Percentiles rank a stretch among this genome's conserved stretches.
Conservation (phyloP, 2,888 invertebrate genomes). For the Colostygia pectinataria region DNA sequence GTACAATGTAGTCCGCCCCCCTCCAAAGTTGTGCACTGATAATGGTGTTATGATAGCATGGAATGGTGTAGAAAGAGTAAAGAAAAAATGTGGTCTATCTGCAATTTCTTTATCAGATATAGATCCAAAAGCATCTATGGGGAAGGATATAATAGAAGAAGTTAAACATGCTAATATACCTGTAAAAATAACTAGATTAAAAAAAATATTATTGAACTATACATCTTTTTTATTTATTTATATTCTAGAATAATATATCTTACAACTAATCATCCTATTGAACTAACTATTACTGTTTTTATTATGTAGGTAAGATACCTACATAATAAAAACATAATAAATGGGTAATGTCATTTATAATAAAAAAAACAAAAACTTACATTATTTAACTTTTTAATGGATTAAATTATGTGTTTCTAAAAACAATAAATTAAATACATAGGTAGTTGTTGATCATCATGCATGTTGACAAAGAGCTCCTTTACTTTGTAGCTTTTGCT, state of each 20-base stretch:
- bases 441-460: slow-evolving; percentile 49
- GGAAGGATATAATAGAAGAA: slow-evolving; percentile 81
- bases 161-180: slow-evolving; percentile 81
- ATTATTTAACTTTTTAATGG: slow-evolving; percentile 41
- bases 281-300: no score
- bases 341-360: no score
- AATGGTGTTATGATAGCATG: slow-evolving; percentile 99
- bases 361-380: slow-evolving; percentile 13
- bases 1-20: slow-evolving; percentile 89
- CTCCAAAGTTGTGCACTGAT: slow-evolving; percentile 95
- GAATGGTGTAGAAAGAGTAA: slow-evolving; percentile 95
- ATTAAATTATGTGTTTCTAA: slow-evolving; percentile 45
- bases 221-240: no score
- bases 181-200: slow-evolving; percentile 62
- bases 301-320: no score
- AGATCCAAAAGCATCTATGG: slow-evolving; percentile 84
- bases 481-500: slow-evolving; percentile 49
- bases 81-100: slow-evolving; percentile 61
- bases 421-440: slow-evolving; percentile 52
- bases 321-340: no score
- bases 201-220: no score
- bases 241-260: no score
- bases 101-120: slow-evolving; percentile 83
- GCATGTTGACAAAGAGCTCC: slow-evolving; percentile 49
- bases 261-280: neutral